Base-by-base conservation (phyloP, 2,888 invertebrate genomes). In the Plemyria rubiginata region DNA sequence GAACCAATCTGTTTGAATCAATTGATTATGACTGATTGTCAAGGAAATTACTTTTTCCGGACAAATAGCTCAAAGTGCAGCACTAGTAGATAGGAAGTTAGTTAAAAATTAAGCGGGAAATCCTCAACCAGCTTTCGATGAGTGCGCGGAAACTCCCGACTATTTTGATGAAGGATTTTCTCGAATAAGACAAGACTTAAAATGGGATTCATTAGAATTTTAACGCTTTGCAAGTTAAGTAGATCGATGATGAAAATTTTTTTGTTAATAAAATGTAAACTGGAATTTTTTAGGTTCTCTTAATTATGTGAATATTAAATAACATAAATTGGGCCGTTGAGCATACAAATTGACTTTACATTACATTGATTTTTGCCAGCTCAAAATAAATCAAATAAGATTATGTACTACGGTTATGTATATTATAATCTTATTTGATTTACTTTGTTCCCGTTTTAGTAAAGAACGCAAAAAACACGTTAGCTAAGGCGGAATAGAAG, bases 31-130 rank as follows among this genome's bases (percentile, higher is more conserved):
- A n/a, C n/a, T n/a, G n/a, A n/a, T n/a, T n/a, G n/a, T n/a, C 22
- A 22, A 22, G 22, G 1, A 1, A 32, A 32, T 32, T 32, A 32
- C 1, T 50, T 50, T 53, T 15, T 43, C 45, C 45, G 43, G 32
- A 12, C 38, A 45, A 45, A 12, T 55, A 5, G 22, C 22, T 22
- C 22, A 43, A 50, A 36, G 8, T 13, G 43, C 62, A 63, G 11
- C 63, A 7, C 63, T 63, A 51, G 2, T 51, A 43, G 13, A n/a
- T 36, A 60, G 59, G 63, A 60, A 48, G 59, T 56, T 59, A 52
- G 55, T 63, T 63, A 60, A 63, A 63, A 60, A 63, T 63, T 60
- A 50, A 63, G 16, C 41, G n/a, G 2, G 12, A 41, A 63, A 60
- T 43, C 55, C 59, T 53, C 55, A 61, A 55, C 63, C 63, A 55